A percentile compares a stretch with the other conserved stretches of the same genome.
These are phyloP conservation scores for Florisuga fusca DNA, from an alignment of 2,797 vertebrate genomes.

Conservation along the genomic window DNA sequence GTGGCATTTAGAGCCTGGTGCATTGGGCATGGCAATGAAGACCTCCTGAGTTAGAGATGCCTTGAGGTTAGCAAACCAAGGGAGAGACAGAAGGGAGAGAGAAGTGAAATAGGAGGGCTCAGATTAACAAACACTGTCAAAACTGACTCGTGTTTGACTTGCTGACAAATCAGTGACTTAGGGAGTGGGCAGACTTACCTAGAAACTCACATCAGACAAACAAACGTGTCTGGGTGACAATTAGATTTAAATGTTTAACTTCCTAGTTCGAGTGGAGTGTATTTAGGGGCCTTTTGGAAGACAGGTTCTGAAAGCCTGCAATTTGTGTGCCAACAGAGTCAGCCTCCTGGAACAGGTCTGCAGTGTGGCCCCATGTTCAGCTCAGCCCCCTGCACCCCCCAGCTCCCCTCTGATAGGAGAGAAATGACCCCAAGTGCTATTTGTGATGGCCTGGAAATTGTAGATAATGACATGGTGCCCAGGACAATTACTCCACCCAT, in stretches of 20 bases:
- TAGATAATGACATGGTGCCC: conserved; percentile 69
- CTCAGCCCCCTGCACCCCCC: not conserved
- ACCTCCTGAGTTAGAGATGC: not conserved
- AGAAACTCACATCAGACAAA: not conserved
- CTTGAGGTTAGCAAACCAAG: not conserved
- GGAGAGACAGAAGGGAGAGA: not conserved
- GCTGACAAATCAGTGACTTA: not conserved
- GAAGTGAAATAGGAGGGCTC: not conserved
- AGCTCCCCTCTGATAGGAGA: conserved; percentile 39
- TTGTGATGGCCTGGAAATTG: conserved; percentile 70
- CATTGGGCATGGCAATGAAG: not conserved
- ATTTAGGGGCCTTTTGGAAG: conserved; percentile 53
- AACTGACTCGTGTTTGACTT: not conserved
- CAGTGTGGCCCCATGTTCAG: conserved; percentile 42
- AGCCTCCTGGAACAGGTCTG: conserved; percentile 53
- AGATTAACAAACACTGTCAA: not conserved
- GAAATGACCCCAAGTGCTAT: conserved; percentile 61
- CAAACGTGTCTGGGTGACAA: conserved; percentile 56
- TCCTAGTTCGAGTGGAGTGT: conserved; percentile 13
- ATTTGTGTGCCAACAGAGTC: conserved; percentile 73
- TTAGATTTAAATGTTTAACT: conserved; percentile 65
- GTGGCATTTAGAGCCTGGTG: not conserved
- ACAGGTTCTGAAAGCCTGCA: conserved; percentile 70
- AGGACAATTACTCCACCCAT: conserved; percentile 34
- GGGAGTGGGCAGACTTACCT: not conserved